Evolutionary conservation across 2,888 invertebrate genomes (phyloP), one percentile per base, ranked within the genome.

Genomic region (Plutella xylostella): DNA sequence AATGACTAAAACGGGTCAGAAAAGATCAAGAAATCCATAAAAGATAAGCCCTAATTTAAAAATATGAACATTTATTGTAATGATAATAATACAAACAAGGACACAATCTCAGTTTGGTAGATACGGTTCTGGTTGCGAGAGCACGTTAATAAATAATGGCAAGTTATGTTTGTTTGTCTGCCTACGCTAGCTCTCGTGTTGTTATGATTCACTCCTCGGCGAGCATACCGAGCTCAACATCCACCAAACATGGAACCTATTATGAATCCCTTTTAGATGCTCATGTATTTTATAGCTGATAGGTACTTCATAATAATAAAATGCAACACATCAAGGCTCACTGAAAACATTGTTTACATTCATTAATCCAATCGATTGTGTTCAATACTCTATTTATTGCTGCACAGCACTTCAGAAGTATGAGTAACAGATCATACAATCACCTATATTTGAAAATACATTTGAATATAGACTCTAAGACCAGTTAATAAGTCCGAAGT

Each of bases 241-340:
- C 56, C 45, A 45, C 72, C 74, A 47, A 56, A 70, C 63, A 68
- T 51, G 72, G 74, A 46, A 51, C 56, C 67, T 71, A 73, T 72
- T 75, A 74, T 63, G 61, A 63, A 69, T 63, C 68, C 72, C 72
- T 71, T 68, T 66, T 62, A 53, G 65, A 54, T 56, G 56, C 61
- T 59, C 60, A 58, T 62, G 65, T 63, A 61, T 64, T 63, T 67
- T 63, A 61, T 64, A 60, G 58, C 56, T 58, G 61, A 68, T 67
- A 58, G 61, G 45, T 28, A 28, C n/a, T 28, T 28, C 3, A 28
- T 28, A n/a, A n/a, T n/a, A n/a, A n/a, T n/a, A n/a, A n/a, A n/a
- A n/a, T n/a, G n/a, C n/a, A n/a, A n/a, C n/a, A n/a, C n/a, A n/a
- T n/a, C n/a, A n/a, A n/a, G n/a, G n/a, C n/a, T n/a, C n/a, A n/a